phyloP scores from a whole-genome alignment of 2,888 invertebrate genomes.

The Tiphia femorata region DNA sequence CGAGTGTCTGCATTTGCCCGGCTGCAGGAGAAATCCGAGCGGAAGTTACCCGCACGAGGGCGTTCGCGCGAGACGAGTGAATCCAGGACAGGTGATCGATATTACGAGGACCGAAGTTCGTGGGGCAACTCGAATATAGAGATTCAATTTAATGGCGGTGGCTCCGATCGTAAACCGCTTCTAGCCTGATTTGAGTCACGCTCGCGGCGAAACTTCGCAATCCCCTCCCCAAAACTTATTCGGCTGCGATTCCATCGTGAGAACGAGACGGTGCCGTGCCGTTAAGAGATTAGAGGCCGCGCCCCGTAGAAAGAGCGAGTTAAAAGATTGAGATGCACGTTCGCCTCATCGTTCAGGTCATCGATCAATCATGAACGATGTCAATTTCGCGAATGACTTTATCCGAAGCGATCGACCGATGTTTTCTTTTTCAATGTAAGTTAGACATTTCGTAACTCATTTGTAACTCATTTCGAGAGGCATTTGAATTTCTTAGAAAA shows the following conservation, averaged over 20 bases:
- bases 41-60: background rate
- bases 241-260: slow-evolving; percentile 22
- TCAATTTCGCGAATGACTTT: too few species aligned
- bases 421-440: too few species aligned
- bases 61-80: background rate
- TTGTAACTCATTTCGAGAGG: too few species aligned
- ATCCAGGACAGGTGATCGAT: background rate
- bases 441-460: too few species aligned
- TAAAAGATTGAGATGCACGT: slow-evolving; percentile 26
- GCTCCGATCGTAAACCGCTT: slow-evolving; percentile 43
- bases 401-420: too few species aligned
- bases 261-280: slow-evolving; percentile 18
- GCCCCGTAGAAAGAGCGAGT: slow-evolving; percentile 19
- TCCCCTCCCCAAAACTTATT: slow-evolving; percentile 27
- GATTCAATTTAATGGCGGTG: slow-evolving; percentile 44
- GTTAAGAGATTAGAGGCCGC: slow-evolving; percentile 40
- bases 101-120: background rate
- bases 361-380: too few species aligned
- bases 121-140: slow-evolving; percentile 31
- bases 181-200: slow-evolving; percentile 44
- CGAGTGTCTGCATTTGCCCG: too few species aligned
- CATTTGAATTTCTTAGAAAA: too few species aligned
- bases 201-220: slow-evolving; percentile 29
- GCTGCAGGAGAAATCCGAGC: background rate
- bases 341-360: background rate